Evolutionary conservation across 2,113 vertebrate species (phyloP).

Genomic region (Monopterus albus): DNA sequence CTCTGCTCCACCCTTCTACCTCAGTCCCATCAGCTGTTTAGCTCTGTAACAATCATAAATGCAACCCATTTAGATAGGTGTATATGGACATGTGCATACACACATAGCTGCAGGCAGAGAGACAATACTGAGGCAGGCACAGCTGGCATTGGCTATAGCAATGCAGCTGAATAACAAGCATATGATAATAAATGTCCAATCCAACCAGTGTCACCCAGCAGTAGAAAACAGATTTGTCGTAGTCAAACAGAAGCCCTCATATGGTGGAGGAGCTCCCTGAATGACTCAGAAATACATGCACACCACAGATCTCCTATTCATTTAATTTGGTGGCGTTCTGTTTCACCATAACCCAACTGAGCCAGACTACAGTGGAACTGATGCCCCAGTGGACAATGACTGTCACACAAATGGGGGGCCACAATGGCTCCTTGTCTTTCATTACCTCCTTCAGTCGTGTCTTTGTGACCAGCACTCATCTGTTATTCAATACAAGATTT

Average conservation of each 20-base stretch:
- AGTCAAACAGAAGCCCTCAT: conserved; percentile 15
- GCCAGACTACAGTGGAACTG: conserved; percentile 16
- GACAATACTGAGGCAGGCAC: conserved; percentile 18
- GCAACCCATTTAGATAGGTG: no score
- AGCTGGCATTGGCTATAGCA: conserved; percentile 24
- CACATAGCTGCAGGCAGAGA: conserved; percentile 28
- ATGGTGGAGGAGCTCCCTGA: no score
- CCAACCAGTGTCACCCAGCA: not conserved
- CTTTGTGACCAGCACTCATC: conserved; percentile 1
- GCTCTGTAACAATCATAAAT: conserved; percentile 19
- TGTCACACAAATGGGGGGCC: not conserved
- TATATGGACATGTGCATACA: not conserved
- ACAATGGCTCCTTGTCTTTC: conserved; percentile 11
- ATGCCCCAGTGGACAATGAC: conserved; percentile 13
- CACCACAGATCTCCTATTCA: not conserved
- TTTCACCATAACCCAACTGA: conserved; percentile 25
- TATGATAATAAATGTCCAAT: conserved; percentile 16
- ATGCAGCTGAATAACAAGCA: conserved; percentile 14
- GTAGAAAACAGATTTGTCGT: not conserved
- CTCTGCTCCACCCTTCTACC: not conserved
- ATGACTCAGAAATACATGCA: not conserved
- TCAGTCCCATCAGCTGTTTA: not conserved
- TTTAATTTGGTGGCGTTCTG: not conserved
- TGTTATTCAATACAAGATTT: not conserved
- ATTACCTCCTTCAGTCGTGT: not conserved